Evolutionary conservation across 2,888 invertebrate species (phyloP).

Genomic region (Hetaerina titia): DNA sequence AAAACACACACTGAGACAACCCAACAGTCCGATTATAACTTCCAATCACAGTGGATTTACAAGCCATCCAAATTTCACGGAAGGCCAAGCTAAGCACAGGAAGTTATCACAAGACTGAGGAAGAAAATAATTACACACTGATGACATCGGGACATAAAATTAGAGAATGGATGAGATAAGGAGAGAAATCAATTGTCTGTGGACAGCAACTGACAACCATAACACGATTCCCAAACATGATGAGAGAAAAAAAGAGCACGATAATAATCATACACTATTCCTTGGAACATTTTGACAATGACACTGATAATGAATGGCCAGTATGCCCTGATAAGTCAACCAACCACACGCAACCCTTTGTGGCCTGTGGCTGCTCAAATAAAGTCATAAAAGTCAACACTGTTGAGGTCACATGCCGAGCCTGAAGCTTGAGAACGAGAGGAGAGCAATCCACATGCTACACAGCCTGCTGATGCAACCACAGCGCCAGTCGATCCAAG

Average conservation of each 20-base stretch:
- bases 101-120: conserved; percentile 36
- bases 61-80: not conserved
- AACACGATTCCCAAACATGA: not conserved
- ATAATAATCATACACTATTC: conserved; percentile 51
- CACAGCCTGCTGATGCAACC: not conserved
- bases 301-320: conserved; percentile 26
- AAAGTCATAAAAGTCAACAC: not conserved
- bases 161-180: not conserved
- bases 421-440: conserved; percentile 17
- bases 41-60: conserved; percentile 51
- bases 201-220: not conserved
- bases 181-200: not conserved
- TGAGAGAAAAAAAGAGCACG: conserved; percentile 9
- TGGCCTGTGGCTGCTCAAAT: not conserved
- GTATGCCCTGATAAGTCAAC: conserved; percentile 17
- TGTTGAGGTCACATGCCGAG: conserved; percentile 12
- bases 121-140: conserved; percentile 22
- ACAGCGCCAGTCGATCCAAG: not conserved
- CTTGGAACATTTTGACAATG: conserved; percentile 44
- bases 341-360: conserved; percentile 3
- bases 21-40: conserved; percentile 46
- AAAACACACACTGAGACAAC: not conserved
- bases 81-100: conserved; percentile 47
- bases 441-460: not conserved
- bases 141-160: conserved; percentile 34